Percentiles rank a stretch among this genome's conserved stretches.
Evolutionary conservation across 2,888 invertebrate species (phyloP).

Genomic region (Dromius quadrimaculatus): DNA sequence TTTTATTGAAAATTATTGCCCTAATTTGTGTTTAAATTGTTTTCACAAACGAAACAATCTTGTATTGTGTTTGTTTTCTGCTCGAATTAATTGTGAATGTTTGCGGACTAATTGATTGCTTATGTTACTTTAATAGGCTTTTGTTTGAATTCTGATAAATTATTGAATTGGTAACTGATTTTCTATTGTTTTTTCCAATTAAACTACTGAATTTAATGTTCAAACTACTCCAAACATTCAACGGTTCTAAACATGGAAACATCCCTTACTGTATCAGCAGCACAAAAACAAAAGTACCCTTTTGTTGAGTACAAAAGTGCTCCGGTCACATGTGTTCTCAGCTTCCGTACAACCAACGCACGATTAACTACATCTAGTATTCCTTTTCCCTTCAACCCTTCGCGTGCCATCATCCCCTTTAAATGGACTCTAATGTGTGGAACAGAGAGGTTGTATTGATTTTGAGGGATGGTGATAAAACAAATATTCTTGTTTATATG

Average conservation of each 20-base stretch:
- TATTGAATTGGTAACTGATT: too few species aligned
- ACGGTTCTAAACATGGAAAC: neutral
- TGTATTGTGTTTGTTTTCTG: conserved; percentile 19
- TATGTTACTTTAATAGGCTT: conserved; percentile 29
- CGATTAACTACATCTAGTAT: neutral
- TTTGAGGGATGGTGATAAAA: neutral
- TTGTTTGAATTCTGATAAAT: too few species aligned
- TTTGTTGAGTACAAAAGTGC: neutral
- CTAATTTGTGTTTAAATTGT: neutral
- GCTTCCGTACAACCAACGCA: conserved; percentile 1
- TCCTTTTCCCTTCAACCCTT: neutral
- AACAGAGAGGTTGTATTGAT: neutral
- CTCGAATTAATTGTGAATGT: conserved; percentile 39
- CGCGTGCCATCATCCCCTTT: neutral
- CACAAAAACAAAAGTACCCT: conserved; percentile 1
- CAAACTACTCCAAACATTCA: too few species aligned
- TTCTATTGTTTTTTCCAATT: too few species aligned
- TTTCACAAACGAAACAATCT: neutral
- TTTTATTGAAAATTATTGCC: conserved; percentile 11
- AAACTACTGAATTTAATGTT: too few species aligned
- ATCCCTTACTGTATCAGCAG: neutral
- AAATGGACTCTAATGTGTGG: neutral
- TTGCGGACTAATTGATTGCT: conserved; percentile 31
- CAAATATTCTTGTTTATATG: too few species aligned
- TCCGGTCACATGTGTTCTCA: conserved; percentile 9